Evolutionary conservation across 2,113 vertebrate species (phyloP), one percentile per base, ranked within the genome.

Genomic region (Pyxicephalus adspersus): DNA sequence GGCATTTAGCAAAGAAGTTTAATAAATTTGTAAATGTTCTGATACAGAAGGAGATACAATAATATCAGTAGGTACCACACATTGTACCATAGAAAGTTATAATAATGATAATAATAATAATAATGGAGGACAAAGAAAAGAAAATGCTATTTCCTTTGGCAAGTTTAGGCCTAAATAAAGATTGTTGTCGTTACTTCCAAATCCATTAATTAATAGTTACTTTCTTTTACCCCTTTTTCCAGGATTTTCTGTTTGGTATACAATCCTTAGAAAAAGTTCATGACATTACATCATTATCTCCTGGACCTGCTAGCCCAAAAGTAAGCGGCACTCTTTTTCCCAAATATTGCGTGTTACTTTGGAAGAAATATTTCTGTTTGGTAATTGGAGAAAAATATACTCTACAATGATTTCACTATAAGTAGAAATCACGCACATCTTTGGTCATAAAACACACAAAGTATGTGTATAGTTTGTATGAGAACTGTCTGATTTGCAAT

Each of bases 221-320:
- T 16, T 31, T 51, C 38, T 3, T 67, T 29, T 64, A 84, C 18
- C 15, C 76, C 29, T 52, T 70, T 55, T 17, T 84, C 9, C 20
- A 87, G 87, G 82, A 84, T 68, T 77, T 87, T 0, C 84, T 23
- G 23, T 84, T 87, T 58, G 20, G 15, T 31, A 85, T 79, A 2
- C 86, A 57, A 77, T 81, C 91, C 28, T 87, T 85, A 0, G 92
- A 95, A 87, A 89, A 87, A 28, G 64, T 91, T 7, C 73, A 89
- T 78, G 92, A 86, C 4, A 72, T 87, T 38, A 73, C 81, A 0
- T 31, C 64, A 23, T 87, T 91, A 31, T 92, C 90, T 19, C 85
- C 89, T 0, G 84, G 34, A 18, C 0, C 54, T 19, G 79, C 81
- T 31, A 84, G 86, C 58, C 79, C 83, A 0, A 1, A 0, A 87